Evolutionary conservation across 1,140 invertebrate species (phyloP), one percentile per base, ranked within the genome.

Genomic region (Neotoxoptera formosana): DNA sequence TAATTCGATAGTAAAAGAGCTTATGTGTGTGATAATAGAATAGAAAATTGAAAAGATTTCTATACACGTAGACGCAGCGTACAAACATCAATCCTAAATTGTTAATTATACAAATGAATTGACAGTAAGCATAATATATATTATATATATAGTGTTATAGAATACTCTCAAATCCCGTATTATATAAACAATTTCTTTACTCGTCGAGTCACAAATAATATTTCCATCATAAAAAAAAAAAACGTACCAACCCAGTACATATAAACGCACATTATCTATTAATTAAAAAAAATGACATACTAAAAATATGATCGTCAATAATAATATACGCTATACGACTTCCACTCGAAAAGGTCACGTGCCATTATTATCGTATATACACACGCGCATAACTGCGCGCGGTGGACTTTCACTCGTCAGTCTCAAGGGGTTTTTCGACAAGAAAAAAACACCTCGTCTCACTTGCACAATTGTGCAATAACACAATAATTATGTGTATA

Each of bases 341-440:
- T 36, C n/a, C 17, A 89, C 48, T 41, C 25, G 6, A 60, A 60
- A 90, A 90, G 51, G 88, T 90, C 88, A 60, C 36, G 56, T 30
- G 41, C n/a, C 21, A 89, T 51, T 89, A 89, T 53, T 89, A 89
- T 89, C n/a, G 7, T 51, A n/a, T n/a, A 41, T 41, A 41, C 41
- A n/a, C 25, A 53, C 20, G 8, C 48, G 41, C 30, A 48, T 87
- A 87, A 53, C 53, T 41, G 30, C 47, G 21, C 23, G 17, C 17
- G n/a, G 51, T 53, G 51, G 36, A 90, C 89, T 90, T 90, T 90
- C 89, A 90, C 89, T 90, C 36, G 51, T 67, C 53, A 60, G 36
- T 90, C 41, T n/a, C 14, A 90, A 41, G 53, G 53, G 56, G 56
- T 14, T 67, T 53, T 89, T 89, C 21, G 51, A 89, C 47, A 23